These are phyloP conservation scores for Phyllotis vaccarum DNA, from an alignment of 2,797 vertebrate species.

Conservation along the genomic window DNA sequence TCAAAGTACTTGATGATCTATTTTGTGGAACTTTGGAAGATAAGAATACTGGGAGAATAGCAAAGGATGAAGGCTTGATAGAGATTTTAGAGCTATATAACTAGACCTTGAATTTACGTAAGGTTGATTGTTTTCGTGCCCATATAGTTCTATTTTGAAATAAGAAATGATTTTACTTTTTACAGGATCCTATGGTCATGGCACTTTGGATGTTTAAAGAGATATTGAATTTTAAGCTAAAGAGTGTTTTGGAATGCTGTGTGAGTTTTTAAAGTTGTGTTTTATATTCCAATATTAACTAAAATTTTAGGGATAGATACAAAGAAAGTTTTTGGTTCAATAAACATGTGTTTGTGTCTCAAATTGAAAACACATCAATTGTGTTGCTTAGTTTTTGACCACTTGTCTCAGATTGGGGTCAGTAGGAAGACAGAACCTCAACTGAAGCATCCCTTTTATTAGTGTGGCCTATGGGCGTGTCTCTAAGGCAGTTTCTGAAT, in stretches of 20 bases:
- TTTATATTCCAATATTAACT: neutral
- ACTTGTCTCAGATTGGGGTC: neutral
- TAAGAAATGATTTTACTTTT: neutral
- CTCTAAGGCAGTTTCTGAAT: neutral
- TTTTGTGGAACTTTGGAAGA: neutral
- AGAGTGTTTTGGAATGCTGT: neutral
- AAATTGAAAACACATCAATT: neutral
- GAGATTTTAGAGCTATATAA: neutral
- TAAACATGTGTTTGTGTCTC: neutral
- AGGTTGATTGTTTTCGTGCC: neutral
- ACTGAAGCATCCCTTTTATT: neutral
- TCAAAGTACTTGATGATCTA: neutral
- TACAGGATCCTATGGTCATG: neutral
- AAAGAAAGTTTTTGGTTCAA: neutral
- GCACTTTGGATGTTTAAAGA: neutral
- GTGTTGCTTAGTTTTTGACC: neutral
- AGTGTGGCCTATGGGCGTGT: neutral
- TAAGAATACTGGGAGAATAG: neutral
- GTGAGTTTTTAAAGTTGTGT: neutral
- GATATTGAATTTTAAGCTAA: neutral
- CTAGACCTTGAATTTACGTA: neutral
- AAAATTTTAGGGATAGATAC: neutral
- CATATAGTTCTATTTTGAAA: neutral
- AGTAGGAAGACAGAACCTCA: neutral
- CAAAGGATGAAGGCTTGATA: neutral